Conservation (phyloP, 2,113 vertebrate genomes). For the Lethenteron reissneri region DNA sequence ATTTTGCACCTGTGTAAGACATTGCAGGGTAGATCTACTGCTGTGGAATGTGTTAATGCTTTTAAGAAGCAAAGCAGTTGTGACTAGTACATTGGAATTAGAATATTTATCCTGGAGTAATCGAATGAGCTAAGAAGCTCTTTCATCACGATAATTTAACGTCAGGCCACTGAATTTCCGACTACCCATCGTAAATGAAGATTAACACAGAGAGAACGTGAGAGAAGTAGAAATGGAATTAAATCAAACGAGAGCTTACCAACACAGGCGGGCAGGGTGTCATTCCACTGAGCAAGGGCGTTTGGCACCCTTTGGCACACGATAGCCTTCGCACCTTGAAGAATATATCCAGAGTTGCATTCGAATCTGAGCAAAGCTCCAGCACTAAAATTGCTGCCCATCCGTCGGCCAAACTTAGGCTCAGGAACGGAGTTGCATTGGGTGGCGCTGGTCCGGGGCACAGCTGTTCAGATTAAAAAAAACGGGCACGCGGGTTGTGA, state of each 20-base stretch:
- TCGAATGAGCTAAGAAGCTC: too few relatives aligned
- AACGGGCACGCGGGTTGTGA: too few relatives aligned
- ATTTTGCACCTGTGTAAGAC: too few relatives aligned
- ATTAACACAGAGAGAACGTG: too few relatives aligned
- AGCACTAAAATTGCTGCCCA: slow-evolving; percentile 72
- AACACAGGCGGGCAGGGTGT: slow-evolving; percentile 57
- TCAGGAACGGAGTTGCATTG: slow-evolving; percentile 92
- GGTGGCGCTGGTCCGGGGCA: slow-evolving; percentile 74
- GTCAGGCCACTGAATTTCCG: too few relatives aligned
- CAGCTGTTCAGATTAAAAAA: slow-evolving; percentile 26
- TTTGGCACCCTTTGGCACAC: slow-evolving; percentile 72
- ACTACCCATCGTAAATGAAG: too few relatives aligned
- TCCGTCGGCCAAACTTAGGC: slow-evolving; percentile 58
- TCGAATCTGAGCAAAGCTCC: slow-evolving; percentile 64
- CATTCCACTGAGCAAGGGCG: slow-evolving; percentile 82
- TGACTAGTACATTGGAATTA: too few relatives aligned
- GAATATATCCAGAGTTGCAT: slow-evolving; percentile 57
- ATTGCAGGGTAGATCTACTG: too few relatives aligned
- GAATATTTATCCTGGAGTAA: too few relatives aligned
- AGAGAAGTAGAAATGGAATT: neutral
- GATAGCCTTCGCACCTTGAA: slow-evolving; percentile 53
- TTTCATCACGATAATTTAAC: too few relatives aligned
- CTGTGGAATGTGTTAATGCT: too few relatives aligned
- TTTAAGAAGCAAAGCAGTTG: too few relatives aligned
- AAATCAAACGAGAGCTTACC: slow-evolving; percentile 37